Conservation (phyloP, 2,888 invertebrate species). For the Pristionchus maxplancki region DNA sequence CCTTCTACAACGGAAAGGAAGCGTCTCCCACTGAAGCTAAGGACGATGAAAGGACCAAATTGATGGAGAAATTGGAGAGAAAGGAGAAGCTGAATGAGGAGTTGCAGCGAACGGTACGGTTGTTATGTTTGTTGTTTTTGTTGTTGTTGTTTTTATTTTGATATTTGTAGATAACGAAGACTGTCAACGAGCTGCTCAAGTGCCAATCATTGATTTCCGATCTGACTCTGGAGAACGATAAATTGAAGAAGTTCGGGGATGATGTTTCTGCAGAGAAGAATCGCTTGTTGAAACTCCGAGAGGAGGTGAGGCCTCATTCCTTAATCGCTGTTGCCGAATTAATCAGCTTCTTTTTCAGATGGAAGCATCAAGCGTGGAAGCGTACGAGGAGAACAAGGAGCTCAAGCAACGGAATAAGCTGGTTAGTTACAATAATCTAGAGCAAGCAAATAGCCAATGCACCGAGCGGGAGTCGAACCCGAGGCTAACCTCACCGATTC, state of each 20-base stretch:
- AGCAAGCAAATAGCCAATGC: too few relatives aligned
- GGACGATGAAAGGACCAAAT: neutral
- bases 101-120: neutral
- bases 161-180: neutral
- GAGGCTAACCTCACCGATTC: too few relatives aligned
- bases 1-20: neutral
- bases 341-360: neutral
- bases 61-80: neutral
- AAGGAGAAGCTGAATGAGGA: neutral
- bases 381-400: constrained; percentile 1
- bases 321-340: too few relatives aligned
- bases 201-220: neutral
- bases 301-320: too few relatives aligned
- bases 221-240: neutral
- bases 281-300: neutral
- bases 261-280: neutral
- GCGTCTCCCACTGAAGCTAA: neutral
- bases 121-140: neutral
- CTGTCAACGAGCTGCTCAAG: neutral
- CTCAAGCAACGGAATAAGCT: neutral
- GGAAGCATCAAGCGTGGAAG: neutral
- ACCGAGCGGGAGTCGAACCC: too few relatives aligned
- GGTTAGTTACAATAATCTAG: too few relatives aligned
- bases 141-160: too few relatives aligned
- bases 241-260: neutral